These are phyloP conservation scores for Acanthurus tractus DNA, from an alignment of 2,797 vertebrate genomes.

Conservation along the genomic window DNA sequence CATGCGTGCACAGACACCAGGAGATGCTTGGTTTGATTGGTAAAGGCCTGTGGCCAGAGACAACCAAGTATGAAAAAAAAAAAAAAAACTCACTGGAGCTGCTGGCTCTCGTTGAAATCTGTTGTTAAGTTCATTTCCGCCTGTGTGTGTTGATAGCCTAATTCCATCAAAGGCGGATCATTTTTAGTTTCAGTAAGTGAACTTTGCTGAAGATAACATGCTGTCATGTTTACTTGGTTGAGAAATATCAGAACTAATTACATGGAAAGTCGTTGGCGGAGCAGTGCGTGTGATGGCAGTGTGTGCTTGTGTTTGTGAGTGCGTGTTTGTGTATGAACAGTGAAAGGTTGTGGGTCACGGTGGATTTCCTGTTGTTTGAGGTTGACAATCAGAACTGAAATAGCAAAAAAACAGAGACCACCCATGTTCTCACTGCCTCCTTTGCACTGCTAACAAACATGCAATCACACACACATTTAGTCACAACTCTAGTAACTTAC, in stretches of 20 bases:
- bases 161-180: not conserved
- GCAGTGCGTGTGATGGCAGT: conserved; percentile 24
- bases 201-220: not conserved
- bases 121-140: not conserved
- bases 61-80: conserved; percentile 39
- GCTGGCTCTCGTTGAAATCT: not conserved
- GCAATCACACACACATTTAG: not conserved
- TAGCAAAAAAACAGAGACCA: conserved; percentile 65
- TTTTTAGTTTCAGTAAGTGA: not conserved
- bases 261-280: conserved; percentile 33
- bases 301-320: conserved; percentile 32
- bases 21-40: conserved; percentile 59
- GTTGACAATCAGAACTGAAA: conserved; percentile 81
- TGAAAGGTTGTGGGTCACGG: conserved; percentile 80
- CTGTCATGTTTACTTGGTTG: not conserved
- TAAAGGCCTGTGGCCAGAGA: conserved; percentile 56
- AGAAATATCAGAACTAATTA: conserved; percentile 3
- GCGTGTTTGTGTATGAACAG: conserved; percentile 58
- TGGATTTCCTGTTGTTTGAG: conserved; percentile 86
- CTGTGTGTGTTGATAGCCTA: not conserved
- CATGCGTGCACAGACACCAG: not conserved
- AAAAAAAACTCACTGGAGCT: not conserved
- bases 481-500: conserved; percentile 4
- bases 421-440: conserved; percentile 49
- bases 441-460: conserved; percentile 26